Percentiles rank a stretch among this genome's conserved stretches.
These are phyloP conservation scores for Tyto alba DNA, from an alignment of 2,113 vertebrate genomes.

Conservation along the genomic window DNA sequence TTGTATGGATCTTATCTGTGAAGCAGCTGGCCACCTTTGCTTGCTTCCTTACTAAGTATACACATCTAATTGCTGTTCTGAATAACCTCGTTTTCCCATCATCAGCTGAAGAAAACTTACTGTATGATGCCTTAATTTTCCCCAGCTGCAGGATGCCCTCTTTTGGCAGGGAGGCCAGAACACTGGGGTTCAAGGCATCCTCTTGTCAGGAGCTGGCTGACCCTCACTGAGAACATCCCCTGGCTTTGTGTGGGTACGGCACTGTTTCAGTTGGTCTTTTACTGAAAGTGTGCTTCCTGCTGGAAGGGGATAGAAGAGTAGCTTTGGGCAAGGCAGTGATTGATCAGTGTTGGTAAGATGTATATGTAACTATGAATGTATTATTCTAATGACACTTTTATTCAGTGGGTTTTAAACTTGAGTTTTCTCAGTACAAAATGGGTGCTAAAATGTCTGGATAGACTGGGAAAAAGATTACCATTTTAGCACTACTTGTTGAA, in stretches of 20 bases:
- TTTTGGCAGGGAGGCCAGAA: not conserved
- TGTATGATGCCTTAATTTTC: not conserved
- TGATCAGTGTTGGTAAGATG: not conserved
- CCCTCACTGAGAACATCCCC: not conserved
- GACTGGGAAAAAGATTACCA: not conserved
- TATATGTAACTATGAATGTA: not conserved
- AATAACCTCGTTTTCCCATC: conserved; percentile 17
- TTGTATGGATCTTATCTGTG: conserved; percentile 39
- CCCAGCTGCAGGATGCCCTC: conserved; percentile 34
- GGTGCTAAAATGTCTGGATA: not conserved
- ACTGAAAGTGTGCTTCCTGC: not conserved
- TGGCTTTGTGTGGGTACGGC: accelerated
- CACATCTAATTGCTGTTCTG: conserved; percentile 59
- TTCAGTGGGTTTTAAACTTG: not conserved
- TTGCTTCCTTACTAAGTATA: conserved; percentile 10
- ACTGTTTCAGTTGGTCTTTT: not conserved
- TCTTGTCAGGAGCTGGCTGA: not conserved
- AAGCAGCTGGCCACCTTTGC: conserved; percentile 62
- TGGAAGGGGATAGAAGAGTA: not conserved
- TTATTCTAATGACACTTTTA: not conserved
- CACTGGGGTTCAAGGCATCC: not conserved
- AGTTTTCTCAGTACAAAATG: not conserved
- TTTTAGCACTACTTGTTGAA: not conserved
- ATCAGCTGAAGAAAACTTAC: not conserved
- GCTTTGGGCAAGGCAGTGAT: not conserved